Base-by-base conservation (phyloP, 2,113 vertebrate genomes). In the Gambusia holbrooki region DNA sequence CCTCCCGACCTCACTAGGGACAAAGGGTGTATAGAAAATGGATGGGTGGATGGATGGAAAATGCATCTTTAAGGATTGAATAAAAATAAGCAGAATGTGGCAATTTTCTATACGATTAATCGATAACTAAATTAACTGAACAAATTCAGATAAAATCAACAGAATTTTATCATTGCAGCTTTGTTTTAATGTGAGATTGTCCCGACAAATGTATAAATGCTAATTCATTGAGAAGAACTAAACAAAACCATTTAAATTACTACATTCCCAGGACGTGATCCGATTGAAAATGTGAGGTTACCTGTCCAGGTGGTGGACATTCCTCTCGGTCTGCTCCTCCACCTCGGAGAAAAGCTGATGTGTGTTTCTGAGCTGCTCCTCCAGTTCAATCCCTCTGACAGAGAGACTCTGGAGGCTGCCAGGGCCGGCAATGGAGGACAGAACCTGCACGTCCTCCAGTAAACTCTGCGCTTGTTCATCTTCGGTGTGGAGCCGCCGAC, bases 311-410 rank as follows among this genome's bases (percentile, higher is more conserved):
- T 86, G 90, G 0, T 90, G 81, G 19, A 95, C 94, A 45, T 94
- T 94, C 75, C 88, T 93, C 80, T 95, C 93, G 60, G 93, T 93
- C 78, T 93, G 90, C 3, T 95, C 91, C 51, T 94, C 95, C 83
- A 95, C 96, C 62, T 94, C 93, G 69, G 93, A 93, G 88, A 97
- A 95, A 71, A 96, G 93, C 80, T 94, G 92, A 33, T 91, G 95
- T 72, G 94, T 86, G 66, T 88, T 90, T 79, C 87, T 84, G 65
- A 97, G 92, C 42, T 73, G 69, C 32, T 93, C 89, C 65, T 86
- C 90, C 33, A 95, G 87, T 62, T 42, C 79, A 2, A 45, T 25
- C 19, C 73, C 90, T 1, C 94, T 91, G 32, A 84, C 91, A 73
- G 92, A 91, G 84, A 97, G 88, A 81, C 93, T 91, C 80, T 92